Percentiles rank a stretch among this genome's conserved stretches.
These are phyloP conservation scores for Pomacea canaliculata DNA, from an alignment of 2,888 invertebrate species.

Conservation along the genomic window DNA sequence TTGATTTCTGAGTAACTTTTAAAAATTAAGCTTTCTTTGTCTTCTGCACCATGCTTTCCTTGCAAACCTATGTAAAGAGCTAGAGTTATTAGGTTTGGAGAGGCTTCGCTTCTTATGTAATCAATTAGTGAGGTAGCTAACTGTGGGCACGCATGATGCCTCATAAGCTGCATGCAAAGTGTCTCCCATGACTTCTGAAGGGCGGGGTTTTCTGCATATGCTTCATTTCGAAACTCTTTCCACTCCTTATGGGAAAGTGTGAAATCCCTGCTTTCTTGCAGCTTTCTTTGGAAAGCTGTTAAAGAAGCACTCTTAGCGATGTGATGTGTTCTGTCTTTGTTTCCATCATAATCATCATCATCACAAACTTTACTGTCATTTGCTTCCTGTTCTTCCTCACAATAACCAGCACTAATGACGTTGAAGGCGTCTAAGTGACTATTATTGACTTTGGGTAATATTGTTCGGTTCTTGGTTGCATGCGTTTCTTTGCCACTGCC, in stretches of 20 bases:
- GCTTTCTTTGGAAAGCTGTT: not conserved
- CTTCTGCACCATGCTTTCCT: slow-evolving; percentile 20
- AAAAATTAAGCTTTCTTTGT: slow-evolving; percentile 24
- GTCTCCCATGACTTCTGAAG: slow-evolving; percentile 22
- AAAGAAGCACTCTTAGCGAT: slow-evolving; percentile 3
- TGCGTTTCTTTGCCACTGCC: no score
- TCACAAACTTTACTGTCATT: no score
- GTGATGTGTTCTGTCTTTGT: not conserved
- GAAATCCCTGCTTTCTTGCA: not conserved
- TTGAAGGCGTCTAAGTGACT: no score
- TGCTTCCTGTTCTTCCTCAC: no score
- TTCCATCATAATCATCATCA: no score
- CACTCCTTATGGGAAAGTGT: slow-evolving; percentile 22
- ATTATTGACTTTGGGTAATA: no score
- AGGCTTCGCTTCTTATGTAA: slow-evolving; percentile 11
- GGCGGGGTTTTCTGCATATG: slow-evolving; percentile 22
- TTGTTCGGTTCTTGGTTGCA: no score
- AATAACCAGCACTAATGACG: no score
- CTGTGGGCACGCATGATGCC: slow-evolving; percentile 1
- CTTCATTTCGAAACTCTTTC: slow-evolving; percentile 16
- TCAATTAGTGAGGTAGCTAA: slow-evolving; percentile 20
- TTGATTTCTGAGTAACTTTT: slow-evolving; percentile 19
- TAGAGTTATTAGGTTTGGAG: slow-evolving; percentile 24
- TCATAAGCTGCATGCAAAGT: slow-evolving; percentile 28
- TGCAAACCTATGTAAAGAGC: slow-evolving; percentile 29